These are phyloP conservation scores for Parelbella ahira DNA, from an alignment of 2,888 invertebrate species.

Conservation along the genomic window DNA sequence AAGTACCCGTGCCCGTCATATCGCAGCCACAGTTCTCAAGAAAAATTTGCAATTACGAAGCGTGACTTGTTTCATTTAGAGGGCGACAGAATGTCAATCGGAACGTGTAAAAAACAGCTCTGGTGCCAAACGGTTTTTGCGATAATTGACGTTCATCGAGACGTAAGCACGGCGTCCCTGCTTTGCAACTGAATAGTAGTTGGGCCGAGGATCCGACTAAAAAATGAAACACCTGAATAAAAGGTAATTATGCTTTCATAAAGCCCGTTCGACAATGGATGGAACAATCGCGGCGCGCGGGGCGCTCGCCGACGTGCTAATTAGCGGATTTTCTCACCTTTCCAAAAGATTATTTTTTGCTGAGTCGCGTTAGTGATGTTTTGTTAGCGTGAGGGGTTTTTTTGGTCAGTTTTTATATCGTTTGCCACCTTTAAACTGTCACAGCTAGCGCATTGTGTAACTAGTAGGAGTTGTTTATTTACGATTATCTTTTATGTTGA, in stretches of 20 bases:
- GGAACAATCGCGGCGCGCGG: conserved; percentile 50
- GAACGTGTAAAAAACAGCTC: conserved; percentile 11
- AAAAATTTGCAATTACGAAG: conserved; percentile 51
- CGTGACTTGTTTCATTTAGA: conserved; percentile 52
- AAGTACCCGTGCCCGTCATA: conserved; percentile 16
- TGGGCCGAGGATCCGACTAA: conserved; percentile 45
- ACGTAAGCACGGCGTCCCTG: conserved; percentile 59
- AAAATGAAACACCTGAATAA: conserved; percentile 68
- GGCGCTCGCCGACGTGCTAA: conserved; percentile 59
- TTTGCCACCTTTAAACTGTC: too few relatives aligned
- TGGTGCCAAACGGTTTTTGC: conserved; percentile 41
- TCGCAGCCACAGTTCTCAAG: conserved; percentile 21
- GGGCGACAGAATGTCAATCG: conserved; percentile 48
- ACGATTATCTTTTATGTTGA: too few relatives aligned
- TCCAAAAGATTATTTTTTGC: conserved; percentile 43
- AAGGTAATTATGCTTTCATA: conserved; percentile 70
- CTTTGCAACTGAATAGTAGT: conserved; percentile 61
- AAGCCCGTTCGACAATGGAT: conserved; percentile 53
- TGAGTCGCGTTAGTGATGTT: conserved; percentile 32
- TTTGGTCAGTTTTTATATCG: conserved; percentile 32
- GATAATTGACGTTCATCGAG: conserved; percentile 63
- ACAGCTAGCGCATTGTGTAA: too few relatives aligned
- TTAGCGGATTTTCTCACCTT: conserved; percentile 78
- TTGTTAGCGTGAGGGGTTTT: conserved; percentile 38
- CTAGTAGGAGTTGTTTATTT: too few relatives aligned